Percentiles rank a stretch among this genome's conserved stretches.
phyloP scores from a whole-genome alignment of 2,888 invertebrate species.

The Eupithecia vulgata region DNA sequence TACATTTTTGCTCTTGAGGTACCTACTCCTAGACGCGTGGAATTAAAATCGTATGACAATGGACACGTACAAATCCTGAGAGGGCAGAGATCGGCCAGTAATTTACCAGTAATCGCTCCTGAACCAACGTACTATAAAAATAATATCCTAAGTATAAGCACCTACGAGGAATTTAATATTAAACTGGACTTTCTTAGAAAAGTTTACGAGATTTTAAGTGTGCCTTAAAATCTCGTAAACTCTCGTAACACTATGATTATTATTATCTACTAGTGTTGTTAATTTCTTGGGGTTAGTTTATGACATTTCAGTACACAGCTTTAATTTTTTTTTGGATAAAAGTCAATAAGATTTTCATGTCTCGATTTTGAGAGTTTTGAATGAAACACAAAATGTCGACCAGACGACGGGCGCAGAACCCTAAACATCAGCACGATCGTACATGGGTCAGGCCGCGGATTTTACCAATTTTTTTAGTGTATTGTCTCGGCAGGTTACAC shows the following conservation, averaged over 20 bases:
- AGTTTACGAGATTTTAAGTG: background rate
- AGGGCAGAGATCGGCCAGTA: conserved; percentile 50
- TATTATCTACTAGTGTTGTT: background rate
- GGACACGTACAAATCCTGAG: conserved; percentile 52
- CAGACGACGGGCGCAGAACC: background rate
- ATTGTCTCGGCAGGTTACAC: too few relatives aligned
- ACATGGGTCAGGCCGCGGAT: too few relatives aligned
- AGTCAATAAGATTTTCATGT: background rate
- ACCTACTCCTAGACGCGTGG: background rate
- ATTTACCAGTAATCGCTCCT: conserved; percentile 53
- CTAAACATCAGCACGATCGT: too few relatives aligned
- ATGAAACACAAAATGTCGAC: background rate
- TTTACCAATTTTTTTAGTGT: too few relatives aligned
- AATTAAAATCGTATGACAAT: conserved; percentile 40
- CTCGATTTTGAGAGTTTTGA: background rate
- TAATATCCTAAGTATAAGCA: conserved; percentile 28
- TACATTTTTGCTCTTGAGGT: background rate
- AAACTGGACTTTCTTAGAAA: conserved; percentile 12
- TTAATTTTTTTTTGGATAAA: too few relatives aligned
- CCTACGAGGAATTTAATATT: conserved; percentile 8
- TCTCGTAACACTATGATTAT: too few relatives aligned
- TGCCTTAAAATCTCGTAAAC: too few relatives aligned
- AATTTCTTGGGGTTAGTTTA: background rate
- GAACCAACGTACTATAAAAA: conserved; percentile 42
- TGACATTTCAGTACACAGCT: too few relatives aligned